Evolutionary conservation across 2,888 invertebrate genomes (phyloP), one percentile per base, ranked within the genome.

Genomic region (Lasioglossum marginatum): DNA sequence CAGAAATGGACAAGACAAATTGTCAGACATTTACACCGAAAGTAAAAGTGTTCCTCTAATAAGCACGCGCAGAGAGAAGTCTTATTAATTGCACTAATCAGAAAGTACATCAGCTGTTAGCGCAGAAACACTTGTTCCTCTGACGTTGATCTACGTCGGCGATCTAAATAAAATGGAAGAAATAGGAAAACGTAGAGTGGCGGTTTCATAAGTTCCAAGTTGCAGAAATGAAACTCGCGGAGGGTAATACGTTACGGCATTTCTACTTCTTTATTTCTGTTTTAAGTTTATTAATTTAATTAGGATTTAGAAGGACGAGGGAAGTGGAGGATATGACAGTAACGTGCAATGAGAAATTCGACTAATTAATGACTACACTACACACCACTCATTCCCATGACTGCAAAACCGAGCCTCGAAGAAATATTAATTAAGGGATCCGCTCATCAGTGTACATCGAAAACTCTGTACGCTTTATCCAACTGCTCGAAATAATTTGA

Each of bases 61-160:
- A n/a, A 40, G n/a, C 10, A 68, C 34, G 37, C 19, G 10, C 52
- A 43, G 12, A 10, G 8, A 37, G 68, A 23, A 40, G 8, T 23
- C 34, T 68, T 37, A 37, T 23, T 37, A 37, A 68, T 68, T 34
- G 23, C 40, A 10, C 37, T 37, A 68, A 68, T 68, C 23, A 37
- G 37, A 68, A 23, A 23, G 37, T 68, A 68, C n/a, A 68, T 68
- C 68, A 23, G 40, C 37, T 12, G 23, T 23, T 37, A 23, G 23
- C 12, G 37, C 12, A 40, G 37, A 23, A 68, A 68, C 68, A 23
- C 37, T 34, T 40, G 37, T 68, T 68, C 37, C 37, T 10, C 37
- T 68, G 68, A 68, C 68, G 68, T 68, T 68, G 68, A 68, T 68
- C 68, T 68, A 68, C 68, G 40, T 68, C 37, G 10, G 68, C n/a